These are phyloP conservation scores for Lypha dubia DNA, from an alignment of 2,888 invertebrate species.

Conservation along the genomic window DNA sequence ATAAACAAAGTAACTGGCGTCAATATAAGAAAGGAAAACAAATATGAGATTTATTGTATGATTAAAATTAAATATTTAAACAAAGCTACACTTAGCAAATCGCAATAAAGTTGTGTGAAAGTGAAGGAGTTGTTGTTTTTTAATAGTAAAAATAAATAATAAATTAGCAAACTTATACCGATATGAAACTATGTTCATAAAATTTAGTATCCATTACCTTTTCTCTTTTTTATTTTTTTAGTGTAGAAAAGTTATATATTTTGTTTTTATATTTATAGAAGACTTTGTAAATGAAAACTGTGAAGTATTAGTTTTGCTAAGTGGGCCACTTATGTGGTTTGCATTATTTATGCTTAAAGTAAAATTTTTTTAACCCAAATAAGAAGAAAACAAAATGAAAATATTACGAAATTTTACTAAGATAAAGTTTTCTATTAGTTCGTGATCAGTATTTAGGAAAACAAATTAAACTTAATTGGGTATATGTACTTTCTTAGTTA, in stretches of 20 bases:
- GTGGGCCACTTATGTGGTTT: conserved; percentile 17
- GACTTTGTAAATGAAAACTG: conserved; percentile 10
- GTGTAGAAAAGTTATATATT: background rate
- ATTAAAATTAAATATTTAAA: conserved; percentile 55
- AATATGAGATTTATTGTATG: conserved; percentile 64
- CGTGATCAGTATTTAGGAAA: background rate
- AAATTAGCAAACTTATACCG: background rate
- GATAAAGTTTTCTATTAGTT: background rate
- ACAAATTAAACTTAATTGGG: background rate
- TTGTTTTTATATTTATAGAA: background rate
- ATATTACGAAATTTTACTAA: background rate
- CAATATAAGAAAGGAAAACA: conserved; percentile 27
- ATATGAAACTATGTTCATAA: too few relatives aligned
- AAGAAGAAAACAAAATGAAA: background rate
- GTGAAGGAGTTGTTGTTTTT: background rate
- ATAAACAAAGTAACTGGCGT: conserved; percentile 40
- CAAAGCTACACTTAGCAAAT: conserved; percentile 8
- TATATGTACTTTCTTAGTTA: background rate
- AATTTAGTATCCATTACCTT: background rate
- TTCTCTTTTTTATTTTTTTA: background rate
- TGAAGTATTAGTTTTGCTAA: conserved; percentile 22
- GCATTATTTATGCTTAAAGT: background rate
- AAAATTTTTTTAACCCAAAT: background rate
- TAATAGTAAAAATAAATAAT: background rate
- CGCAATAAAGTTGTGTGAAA: background rate